Evolutionary conservation across 2,113 vertebrate genomes (phyloP).

Genomic region (Phrynosoma blainvillii): DNA sequence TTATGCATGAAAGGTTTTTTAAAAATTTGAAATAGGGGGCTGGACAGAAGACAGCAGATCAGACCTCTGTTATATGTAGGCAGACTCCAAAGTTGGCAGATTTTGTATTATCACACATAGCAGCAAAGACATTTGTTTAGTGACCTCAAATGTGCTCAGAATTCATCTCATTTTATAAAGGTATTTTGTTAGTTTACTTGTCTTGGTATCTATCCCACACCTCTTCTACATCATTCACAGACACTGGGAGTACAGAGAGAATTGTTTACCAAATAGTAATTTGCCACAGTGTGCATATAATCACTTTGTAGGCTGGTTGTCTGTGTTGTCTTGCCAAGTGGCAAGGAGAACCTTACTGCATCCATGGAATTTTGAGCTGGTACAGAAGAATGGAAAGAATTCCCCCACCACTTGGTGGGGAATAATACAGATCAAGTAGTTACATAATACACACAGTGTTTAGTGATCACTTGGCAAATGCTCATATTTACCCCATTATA

Average conservation of each 20-base stretch:
- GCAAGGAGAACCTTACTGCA: neutral
- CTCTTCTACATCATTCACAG: neutral
- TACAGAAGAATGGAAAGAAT: neutral
- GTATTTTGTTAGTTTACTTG: constrained; percentile 2
- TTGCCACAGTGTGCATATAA: neutral
- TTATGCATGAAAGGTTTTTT: neutral
- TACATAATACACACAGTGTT: too few species aligned
- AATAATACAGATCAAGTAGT: neutral
- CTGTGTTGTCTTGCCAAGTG: neutral
- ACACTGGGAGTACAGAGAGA: neutral
- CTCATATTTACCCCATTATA: too few species aligned
- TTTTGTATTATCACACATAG: neutral
- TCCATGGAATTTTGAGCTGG: neutral
- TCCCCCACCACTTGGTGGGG: neutral
- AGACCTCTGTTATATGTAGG: neutral
- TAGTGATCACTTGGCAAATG: too few species aligned
- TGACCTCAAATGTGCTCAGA: neutral
- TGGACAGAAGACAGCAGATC: neutral
- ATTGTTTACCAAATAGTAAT: neutral
- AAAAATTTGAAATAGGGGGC: neutral
- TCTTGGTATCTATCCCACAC: neutral
- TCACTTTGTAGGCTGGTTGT: neutral
- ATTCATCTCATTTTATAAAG: neutral
- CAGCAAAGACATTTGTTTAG: neutral
- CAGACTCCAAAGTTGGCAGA: neutral